A percentile compares a stretch with the other conserved stretches of the same genome.
Evolutionary conservation across 2,797 vertebrate genomes (phyloP).

Genomic region (Loriculus beryllinus): DNA sequence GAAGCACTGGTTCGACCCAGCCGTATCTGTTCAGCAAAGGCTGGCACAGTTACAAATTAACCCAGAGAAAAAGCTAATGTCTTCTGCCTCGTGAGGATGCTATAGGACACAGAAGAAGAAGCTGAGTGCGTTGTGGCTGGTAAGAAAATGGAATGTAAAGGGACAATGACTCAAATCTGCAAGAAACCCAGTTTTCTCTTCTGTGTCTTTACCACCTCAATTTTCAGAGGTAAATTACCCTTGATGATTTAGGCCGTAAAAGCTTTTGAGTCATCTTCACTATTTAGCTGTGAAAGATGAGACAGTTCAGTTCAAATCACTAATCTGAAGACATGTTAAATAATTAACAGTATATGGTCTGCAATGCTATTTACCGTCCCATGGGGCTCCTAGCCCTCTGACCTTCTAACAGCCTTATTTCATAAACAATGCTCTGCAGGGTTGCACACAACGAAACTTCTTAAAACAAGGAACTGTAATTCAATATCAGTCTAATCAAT

Average conservation of each 20-base stretch:
- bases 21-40: not conserved
- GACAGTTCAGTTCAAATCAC: constrained; percentile 30
- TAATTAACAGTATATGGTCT: constrained; percentile 54
- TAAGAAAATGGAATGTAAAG: not conserved
- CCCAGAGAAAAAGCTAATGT: not conserved
- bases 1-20: not conserved
- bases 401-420: constrained; percentile 32
- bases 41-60: not conserved
- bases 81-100: not conserved
- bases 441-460: constrained; percentile 2
- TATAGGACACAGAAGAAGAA: not conserved
- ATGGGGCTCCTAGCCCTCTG: not conserved
- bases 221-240: constrained; percentile 26
- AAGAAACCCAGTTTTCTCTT: not conserved
- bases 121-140: not conserved
- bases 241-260: not conserved
- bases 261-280: constrained; percentile 46
- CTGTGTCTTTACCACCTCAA: not conserved
- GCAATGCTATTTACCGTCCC: constrained; percentile 45
- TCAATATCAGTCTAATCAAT: not conserved
- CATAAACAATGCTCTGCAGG: not conserved
- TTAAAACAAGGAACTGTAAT: constrained; percentile 41
- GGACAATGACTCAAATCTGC: not conserved
- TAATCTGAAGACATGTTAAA: constrained; percentile 51
- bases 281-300: constrained; percentile 54